These are phyloP conservation scores for Sus cebifrons DNA, from an alignment of 2,797 vertebrate species.

Conservation along the genomic window DNA sequence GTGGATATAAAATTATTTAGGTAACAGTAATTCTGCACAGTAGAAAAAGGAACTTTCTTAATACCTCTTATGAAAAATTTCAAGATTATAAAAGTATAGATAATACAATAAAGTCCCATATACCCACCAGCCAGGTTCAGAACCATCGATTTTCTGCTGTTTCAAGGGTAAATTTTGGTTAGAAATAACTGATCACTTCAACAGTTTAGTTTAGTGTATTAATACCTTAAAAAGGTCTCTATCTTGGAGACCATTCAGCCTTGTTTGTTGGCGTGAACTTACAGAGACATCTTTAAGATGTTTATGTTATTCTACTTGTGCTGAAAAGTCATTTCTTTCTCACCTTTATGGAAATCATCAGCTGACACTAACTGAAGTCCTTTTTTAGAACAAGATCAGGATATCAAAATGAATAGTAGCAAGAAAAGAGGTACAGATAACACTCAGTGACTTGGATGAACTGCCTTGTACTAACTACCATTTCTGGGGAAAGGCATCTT, in stretches of 20 bases:
- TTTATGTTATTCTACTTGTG: background rate
- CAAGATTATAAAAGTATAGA: background rate
- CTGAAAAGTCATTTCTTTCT: background rate
- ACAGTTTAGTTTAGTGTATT: background rate
- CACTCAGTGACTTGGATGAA: background rate
- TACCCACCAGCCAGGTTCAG: background rate
- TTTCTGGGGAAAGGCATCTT: conserved; percentile 17
- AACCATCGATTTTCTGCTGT: background rate
- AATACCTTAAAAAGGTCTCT: background rate
- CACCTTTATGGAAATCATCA: background rate
- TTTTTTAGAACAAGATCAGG: conserved; percentile 11
- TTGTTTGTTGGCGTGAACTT: conserved; percentile 43
- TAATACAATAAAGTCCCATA: background rate
- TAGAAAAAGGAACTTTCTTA: conserved; percentile 35
- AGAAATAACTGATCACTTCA: conserved; percentile 38
- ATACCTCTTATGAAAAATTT: background rate
- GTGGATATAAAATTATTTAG: conserved; percentile 37
- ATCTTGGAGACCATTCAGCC: background rate
- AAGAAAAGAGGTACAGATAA: background rate
- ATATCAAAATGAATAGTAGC: background rate
- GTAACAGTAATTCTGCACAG: background rate
- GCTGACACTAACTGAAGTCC: background rate
- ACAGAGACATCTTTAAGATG: background rate
- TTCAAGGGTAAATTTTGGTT: conserved; percentile 48
- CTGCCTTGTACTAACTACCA: background rate